Percentiles rank a stretch among this genome's conserved stretches.
Evolutionary conservation across 2,888 invertebrate species (phyloP).

Genomic region (Coenonympha glycerion): DNA sequence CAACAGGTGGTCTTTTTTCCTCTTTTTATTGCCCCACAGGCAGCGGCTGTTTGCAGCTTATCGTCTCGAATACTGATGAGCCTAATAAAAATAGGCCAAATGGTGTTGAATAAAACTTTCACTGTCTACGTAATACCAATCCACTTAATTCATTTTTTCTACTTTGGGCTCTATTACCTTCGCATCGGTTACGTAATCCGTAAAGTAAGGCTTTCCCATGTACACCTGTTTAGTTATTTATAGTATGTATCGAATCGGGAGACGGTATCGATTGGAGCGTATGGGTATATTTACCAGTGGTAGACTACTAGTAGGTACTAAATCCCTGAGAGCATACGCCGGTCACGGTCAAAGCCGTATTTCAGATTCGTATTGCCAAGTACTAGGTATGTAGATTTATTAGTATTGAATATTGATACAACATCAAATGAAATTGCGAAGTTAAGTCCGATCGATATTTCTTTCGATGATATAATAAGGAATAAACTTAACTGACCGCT

Average conservation of each 20-base stretch:
- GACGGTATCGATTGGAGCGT: constrained; percentile 13
- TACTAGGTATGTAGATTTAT: no score
- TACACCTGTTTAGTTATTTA: background rate
- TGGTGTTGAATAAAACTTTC: background rate
- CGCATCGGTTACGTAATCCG: background rate
- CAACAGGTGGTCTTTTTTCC: no score
- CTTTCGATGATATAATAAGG: no score
- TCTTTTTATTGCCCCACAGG: no score
- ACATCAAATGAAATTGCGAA: no score
- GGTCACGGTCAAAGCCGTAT: constrained; percentile 23
- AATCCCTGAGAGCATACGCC: background rate
- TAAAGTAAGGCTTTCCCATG: background rate
- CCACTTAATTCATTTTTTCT: background rate
- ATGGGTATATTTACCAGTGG: background rate
- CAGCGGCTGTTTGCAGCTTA: no score
- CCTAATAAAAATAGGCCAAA: background rate
- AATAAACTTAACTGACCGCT: no score
- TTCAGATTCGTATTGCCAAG: constrained; percentile 4
- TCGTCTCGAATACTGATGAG: no score
- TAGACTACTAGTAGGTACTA: no score
- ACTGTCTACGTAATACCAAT: background rate
- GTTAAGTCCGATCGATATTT: no score
- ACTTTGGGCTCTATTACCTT: background rate
- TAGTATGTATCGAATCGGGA: background rate
- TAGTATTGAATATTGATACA: no score